Conservation (phyloP, 2,113 vertebrate genomes). For the Leucopsar rothschildi region DNA sequence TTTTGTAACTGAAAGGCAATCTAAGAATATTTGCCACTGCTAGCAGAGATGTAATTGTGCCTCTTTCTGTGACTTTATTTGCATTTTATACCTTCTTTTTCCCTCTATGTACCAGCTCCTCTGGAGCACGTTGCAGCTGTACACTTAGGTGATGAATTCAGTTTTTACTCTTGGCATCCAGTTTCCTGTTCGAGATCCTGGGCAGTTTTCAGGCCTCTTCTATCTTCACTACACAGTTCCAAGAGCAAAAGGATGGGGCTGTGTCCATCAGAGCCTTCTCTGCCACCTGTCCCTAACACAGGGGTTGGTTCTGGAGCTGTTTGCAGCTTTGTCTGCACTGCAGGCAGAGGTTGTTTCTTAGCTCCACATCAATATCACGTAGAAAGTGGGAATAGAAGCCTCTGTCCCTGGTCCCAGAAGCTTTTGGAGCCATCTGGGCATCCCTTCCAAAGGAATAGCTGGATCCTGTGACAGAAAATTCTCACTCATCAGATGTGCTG, state of each 20-base stretch:
- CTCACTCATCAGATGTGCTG: neutral
- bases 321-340: neutral
- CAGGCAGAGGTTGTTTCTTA: neutral
- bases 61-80: neutral
- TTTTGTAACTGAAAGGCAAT: neutral
- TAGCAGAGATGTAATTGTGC: neutral
- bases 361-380: neutral
- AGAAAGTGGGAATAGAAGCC: neutral
- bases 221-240: neutral
- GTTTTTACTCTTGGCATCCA: neutral
- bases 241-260: neutral
- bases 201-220: neutral
- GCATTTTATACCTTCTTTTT: neutral
- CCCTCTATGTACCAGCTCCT: neutral
- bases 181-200: neutral
- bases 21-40: neutral
- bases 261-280: neutral
- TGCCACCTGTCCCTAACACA: neutral
- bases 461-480: neutral
- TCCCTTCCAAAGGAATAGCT: neutral
- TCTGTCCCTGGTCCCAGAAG: neutral
- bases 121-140: neutral
- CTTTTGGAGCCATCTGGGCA: neutral
- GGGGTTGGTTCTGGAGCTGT: neutral
- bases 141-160: neutral